Evolutionary conservation across 1,140 invertebrate species (phyloP).

Genomic region (Penaeus indicus): DNA sequence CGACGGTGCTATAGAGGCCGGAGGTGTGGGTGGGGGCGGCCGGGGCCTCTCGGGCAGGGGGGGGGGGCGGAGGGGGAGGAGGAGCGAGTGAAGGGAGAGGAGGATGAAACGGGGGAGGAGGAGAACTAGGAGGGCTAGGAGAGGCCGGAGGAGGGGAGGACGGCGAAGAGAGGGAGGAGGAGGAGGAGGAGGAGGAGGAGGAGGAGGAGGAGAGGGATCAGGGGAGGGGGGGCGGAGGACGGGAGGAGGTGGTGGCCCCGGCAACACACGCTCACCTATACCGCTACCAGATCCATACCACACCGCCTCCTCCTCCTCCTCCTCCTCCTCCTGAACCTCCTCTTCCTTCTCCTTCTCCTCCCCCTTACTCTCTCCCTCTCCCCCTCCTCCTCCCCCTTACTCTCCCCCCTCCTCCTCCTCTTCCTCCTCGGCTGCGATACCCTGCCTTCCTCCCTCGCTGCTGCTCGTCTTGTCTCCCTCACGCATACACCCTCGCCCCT

Average conservation of each 20-base stretch:
- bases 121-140: neutral
- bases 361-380: neutral
- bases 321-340: too few relatives aligned
- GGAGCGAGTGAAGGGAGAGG: neutral
- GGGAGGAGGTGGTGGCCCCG: neutral
- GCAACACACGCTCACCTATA: too few relatives aligned
- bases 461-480: too few relatives aligned
- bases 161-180: neutral
- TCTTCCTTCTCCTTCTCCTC: neutral
- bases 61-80: too few relatives aligned
- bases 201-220: neutral
- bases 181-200: neutral
- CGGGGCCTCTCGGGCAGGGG: too few relatives aligned
- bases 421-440: neutral
- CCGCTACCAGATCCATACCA: too few relatives aligned
- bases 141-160: neutral
- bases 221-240: neutral
- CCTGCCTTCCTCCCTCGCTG: too few relatives aligned
- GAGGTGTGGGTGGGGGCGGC: neutral
- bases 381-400: conserved; percentile 7
- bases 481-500: too few relatives aligned
- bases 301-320: too few relatives aligned
- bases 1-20: neutral
- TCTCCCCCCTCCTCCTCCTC: conserved; percentile 12
- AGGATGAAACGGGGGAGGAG: neutral